Percentiles rank a stretch among this genome's conserved stretches.
Conservation (phyloP, 53 echinoderm and acorn worm genomes). For the Antedon mediterranea region DNA sequence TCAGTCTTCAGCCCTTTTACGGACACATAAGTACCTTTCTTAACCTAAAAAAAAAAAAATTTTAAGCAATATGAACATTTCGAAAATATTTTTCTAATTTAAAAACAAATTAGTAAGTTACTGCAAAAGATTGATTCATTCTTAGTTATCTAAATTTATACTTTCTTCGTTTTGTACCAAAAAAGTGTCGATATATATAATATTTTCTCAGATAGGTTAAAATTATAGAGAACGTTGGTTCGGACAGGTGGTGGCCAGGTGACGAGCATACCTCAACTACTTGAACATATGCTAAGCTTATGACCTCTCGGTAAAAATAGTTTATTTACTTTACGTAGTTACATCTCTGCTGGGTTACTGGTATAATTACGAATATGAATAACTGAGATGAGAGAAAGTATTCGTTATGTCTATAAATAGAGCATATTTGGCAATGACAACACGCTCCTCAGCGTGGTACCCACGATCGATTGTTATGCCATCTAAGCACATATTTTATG, state of each 20-base stretch:
- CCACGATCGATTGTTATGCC: neutral
- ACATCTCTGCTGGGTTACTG: neutral
- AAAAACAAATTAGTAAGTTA: too few species aligned
- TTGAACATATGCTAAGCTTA: neutral
- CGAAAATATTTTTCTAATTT: too few species aligned
- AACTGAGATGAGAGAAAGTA: neutral
- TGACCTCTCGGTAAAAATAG: neutral
- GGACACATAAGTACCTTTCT: slow-evolving; percentile 59
- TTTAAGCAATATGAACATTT: too few species aligned
- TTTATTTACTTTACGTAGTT: neutral
- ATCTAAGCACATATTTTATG: neutral
- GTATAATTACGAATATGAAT: neutral
- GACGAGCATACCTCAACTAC: neutral
- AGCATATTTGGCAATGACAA: neutral
- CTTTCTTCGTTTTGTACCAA: too few species aligned
- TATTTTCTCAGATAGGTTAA: too few species aligned
- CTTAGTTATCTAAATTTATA: too few species aligned
- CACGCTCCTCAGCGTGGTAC: neutral
- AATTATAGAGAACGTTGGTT: too few species aligned
- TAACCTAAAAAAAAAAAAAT: slow-evolving; percentile 29
- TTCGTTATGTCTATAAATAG: neutral
- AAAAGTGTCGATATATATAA: too few species aligned
- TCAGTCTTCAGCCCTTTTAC: slow-evolving; percentile 44
- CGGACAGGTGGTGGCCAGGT: neutral
- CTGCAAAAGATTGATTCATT: too few species aligned